Evolutionary conservation across 2,888 invertebrate species (phyloP), one percentile per base, ranked within the genome.

Genomic region (Congeria kusceri): DNA sequence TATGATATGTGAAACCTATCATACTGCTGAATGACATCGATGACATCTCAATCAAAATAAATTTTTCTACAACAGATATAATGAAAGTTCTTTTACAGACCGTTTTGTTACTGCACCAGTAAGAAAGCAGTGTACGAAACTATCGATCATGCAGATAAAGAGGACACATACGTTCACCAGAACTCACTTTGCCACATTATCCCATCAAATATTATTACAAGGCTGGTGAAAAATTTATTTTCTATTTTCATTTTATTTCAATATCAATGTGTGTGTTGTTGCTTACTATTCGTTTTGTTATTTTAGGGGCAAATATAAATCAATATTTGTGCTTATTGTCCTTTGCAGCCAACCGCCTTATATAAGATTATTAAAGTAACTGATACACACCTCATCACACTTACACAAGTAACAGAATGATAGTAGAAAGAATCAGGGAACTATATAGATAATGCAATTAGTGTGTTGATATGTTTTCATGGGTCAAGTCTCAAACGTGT

Each of bases 1-100:
- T 28, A 74, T 74, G 74, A 68, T 74, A 11, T 67, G 74, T 1
- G 68, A 74, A 56, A 74, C 74, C 9, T 67, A 49, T 49, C 49
- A 15, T 49, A 15, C 15, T 9, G 15, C 20, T 32, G 4, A 9
- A 9, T 9, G 49, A 49, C 4, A 49, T 9, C 18, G 18, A 20
- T 49, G 4, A 15, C 18, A 49, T 4, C 20, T 49, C 4, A 49
- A 49, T 49, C 20, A 20, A 20, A 20, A 3, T 9, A 49, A 9
- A 49, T 49, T 44, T 44, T 13, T 9, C 46, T n/a, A n/a, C n/a
- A n/a, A 44, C 18, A 18, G 11, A 13, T 44, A 44, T 13, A 18
- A 13, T 9, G 46, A 13, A 44, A 20, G 18, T 49, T 49, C 20
- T 20, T 4, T 49, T 20, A 49, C 49, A 49, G 49, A 15, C 20